Base-by-base conservation (phyloP, 2,797 vertebrate species). In the Dendrocincla fuliginosa region DNA sequence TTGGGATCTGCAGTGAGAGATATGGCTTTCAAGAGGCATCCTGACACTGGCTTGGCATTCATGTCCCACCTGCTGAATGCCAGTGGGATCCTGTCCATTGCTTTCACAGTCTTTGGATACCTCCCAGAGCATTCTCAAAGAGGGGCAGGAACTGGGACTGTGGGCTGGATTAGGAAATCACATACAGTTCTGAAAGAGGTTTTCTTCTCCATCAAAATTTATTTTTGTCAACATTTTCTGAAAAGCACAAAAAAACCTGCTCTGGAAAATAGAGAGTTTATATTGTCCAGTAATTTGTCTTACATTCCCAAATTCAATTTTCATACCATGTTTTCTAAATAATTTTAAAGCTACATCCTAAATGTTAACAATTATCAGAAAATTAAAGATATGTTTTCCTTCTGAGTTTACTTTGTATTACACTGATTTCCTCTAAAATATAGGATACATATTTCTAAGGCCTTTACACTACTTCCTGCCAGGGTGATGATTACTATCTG, bases 41-140 rank as follows among this genome's bases (percentile, higher is more conserved):
- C 67, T 0, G 1, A 84, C 87, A 53, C 63, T 69, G 83, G 68
- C 70, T 92, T 97, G 95, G 94, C 95, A 93, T 75, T 88, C 7
- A 2, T 37, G 79, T 92, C 87, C 89, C 76, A 93, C 92, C 91
- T 92, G 85, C 94, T 88, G 91, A 94, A 94, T 95, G 95, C 80
- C 92, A 93, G 67, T 91, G 92, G 92, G 95, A 92, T 84, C 93
- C 77, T 82, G 63, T 94, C 95, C 96, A 96, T 93, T 76, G 84
- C 94, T 94, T 97, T 97, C 88, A 95, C 23, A 91, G 92, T 52
- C 85, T 76, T 97, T 96, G 95, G 95, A 96, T 93, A 67, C 64
- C 18, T 76, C 91, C 95, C 95, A 96, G 92, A 63, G 73, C 50
- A 79, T 71, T 96, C 79, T 93, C 89, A 93, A 92, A 94, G 87